Evolutionary conservation across 2,797 vertebrate genomes (phyloP), one percentile per base, ranked within the genome.

Genomic region (Hyperoplus immaculatus): DNA sequence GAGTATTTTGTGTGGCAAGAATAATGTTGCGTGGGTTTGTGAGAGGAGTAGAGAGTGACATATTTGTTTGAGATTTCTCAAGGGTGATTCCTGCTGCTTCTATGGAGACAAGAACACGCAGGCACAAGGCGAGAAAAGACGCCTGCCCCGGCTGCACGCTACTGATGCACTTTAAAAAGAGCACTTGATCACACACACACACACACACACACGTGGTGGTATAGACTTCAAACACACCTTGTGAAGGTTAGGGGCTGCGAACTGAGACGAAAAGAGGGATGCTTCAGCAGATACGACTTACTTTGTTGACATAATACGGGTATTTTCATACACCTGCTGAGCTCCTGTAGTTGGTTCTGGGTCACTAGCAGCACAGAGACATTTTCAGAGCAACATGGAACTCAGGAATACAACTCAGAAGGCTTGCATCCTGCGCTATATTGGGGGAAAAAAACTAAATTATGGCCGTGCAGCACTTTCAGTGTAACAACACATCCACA

Each of bases 111-210:
- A 36, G 83, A 77, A 69, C 53, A 47, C 56, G 58, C 72, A 47
- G 43, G 12, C 62, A 60, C 29, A 2, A 75, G 55, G 41, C 12
- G 0, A 68, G 82, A 59, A 29, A 29, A 79, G 69, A 79, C 60
- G 70, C 69, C n/a, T 75, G 39, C 76, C 29, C 29, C 51, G 56
- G 59, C 75, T 77, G 80, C 67, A 49, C 29, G 1, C 58, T 65
- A 78, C 80, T 73, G 80, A 78, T 78, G 77, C 73, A 80, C 82
- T 91, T 88, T 88, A 81, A 90, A 89, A 88, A 66, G 72, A 58
- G 56, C 81, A 77, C 82, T 87, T 89, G 83, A 90, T 92, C 91
- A 93, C 77, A 56, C 68, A 76, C 29, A 29, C 29, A 29, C 29
- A 29, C 29, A 29, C 29, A 29, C 29, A 29, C 29, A 29, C 29